Evolutionary conservation across 2,113 vertebrate species (phyloP), one percentile per base, ranked within the genome.

Genomic region (Siphamia tubifer): DNA sequence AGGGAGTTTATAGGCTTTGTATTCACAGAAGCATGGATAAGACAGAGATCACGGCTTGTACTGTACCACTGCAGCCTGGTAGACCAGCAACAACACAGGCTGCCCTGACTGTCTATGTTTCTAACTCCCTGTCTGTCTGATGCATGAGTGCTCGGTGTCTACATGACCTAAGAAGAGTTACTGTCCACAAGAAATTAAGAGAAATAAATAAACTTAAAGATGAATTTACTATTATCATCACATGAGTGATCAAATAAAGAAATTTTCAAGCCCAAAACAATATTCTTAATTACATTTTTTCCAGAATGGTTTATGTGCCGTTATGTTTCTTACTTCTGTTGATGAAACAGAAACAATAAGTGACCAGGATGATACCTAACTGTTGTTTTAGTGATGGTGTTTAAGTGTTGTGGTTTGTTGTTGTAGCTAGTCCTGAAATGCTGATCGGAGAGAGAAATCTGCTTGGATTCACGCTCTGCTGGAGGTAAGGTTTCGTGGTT

Each of bases 391-490:
- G 15, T 68, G 69, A 78, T 68, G 77, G 5, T 64, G 28, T 71
- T 45, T 70, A 74, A 49, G 65, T 68, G 40, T 80, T 74, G 44
- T 80, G 31, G 51, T 80, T 78, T 74, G 71, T 77, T 77, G 70
- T 79, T 17, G 23, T 83, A 77, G 82, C 82, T 74, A 87, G 92
- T 94, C 92, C 89, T 91, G 92, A 92, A 93, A 90, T 70, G 90
- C 84, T 79, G 90, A 91, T 92, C 86, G 89, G 89, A 82, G 79
- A 89, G 74, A 91, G 92, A 90, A 91, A 93, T 94, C 93, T 92
- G 94, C 90, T 92, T 95, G 92, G 93, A 94, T 91, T 95, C 91
- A 92, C 94, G 94, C 94, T 96, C 94, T 94, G 95, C 94, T 94
- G 90, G 94, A 97, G 94, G 95, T 94, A 95, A 95, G 92, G 93